phyloP scores from a whole-genome alignment of 1,140 invertebrate species.

The Vanessa tameamea region DNA sequence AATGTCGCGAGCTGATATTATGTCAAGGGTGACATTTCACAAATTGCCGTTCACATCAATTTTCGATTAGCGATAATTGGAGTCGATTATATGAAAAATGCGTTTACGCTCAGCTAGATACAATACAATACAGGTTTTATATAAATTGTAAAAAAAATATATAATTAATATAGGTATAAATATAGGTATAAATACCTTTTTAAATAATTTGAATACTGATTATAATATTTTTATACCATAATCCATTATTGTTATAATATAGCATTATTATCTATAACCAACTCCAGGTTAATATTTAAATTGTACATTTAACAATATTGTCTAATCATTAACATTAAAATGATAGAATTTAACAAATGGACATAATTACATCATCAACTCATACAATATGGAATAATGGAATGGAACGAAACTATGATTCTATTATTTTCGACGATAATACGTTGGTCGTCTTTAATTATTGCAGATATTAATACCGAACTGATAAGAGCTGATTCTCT shows the following conservation, averaged over 20 bases:
- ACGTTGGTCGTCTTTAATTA: constrained; percentile 63
- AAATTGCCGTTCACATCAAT: constrained; percentile 77
- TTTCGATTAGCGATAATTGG: constrained; percentile 76
- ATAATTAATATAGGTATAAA: too few species aligned
- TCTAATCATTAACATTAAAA: too few species aligned
- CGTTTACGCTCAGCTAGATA: constrained; percentile 29
- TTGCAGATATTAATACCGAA: constrained; percentile 65
- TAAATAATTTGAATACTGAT: too few species aligned
- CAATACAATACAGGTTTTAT: constrained; percentile 8
- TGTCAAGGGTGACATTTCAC: constrained; percentile 70
- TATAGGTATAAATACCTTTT: too few species aligned
- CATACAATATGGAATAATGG: background rate
- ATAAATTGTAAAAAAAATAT: background rate
- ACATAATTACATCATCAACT: too few species aligned
- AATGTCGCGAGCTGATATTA: constrained; percentile 68
- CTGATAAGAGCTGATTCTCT: constrained; percentile 58
- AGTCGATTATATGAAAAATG: constrained; percentile 46
- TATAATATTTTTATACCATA: too few species aligned
- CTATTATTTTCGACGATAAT: constrained; percentile 18
- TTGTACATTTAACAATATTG: too few species aligned
- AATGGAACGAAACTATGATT: background rate
- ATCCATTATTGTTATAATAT: too few species aligned
- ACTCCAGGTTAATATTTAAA: too few species aligned
- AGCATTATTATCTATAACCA: too few species aligned
- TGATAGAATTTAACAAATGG: too few species aligned